Evolutionary conservation across 1,140 invertebrate genomes (phyloP), one percentile per base, ranked within the genome.

Genomic region (Amyelois transitella): DNA sequence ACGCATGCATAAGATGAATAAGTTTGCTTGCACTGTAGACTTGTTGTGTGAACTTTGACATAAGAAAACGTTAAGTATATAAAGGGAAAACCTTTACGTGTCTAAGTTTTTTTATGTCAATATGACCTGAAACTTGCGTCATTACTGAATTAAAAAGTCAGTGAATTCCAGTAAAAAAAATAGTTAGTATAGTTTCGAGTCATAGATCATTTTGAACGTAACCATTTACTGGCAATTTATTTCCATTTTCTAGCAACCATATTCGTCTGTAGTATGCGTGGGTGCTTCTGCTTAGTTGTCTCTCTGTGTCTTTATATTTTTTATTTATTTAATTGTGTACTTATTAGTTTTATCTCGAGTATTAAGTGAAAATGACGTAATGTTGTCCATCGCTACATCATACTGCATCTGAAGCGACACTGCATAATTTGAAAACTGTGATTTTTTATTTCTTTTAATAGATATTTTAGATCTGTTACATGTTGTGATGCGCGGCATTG

Each of bases 361-460:
- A 77, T 64, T 77, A 75, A 68, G 68, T 73, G 60, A 64, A 70
- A 81, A 68, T 67, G 70, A 66, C 66, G 67, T 72, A 69, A 75
- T 78, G 72, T 14, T 77, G 77, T 71, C 78, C 70, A 71, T 77
- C 69, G 70, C 70, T 77, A 75, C 80, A 80, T 86, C 80, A 73
- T 69, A 79, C 78, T 75, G 75, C 71, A 80, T 86, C 75, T 81
- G 76, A 83, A 79, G 81, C 81, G 82, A 83, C 81, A 77, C 80
- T 83, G 85, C 85, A 88, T 88, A 88, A 88, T 88, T 85, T 86
- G 60, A 77, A 69, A 88, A 83, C 85, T 88, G 85, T 88, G 85
- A 88, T 88, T 88, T 88, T 88, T 82, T 84, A 81, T 81, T 81
- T 81, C 69, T 81, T 77, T 71, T 68, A 77, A 71, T 79, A 83